Evolutionary conservation across 2,888 invertebrate species (phyloP).

Genomic region (Acanthoscelides obtectus): DNA sequence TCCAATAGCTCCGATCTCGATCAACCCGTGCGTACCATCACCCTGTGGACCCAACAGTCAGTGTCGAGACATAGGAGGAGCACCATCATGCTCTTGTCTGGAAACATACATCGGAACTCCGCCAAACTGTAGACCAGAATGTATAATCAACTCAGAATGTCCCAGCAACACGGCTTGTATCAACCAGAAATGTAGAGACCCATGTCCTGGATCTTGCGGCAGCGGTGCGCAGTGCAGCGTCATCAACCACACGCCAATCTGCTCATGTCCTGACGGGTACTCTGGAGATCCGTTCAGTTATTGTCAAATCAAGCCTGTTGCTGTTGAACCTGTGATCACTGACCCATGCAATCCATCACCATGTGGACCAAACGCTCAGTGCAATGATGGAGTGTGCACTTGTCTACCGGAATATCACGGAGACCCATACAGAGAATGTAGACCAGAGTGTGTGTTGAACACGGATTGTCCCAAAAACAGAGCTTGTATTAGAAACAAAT

Average conservation of each 20-base stretch:
- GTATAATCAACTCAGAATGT: conserved; percentile 70
- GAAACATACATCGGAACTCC: conserved; percentile 68
- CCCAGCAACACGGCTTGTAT: conserved; percentile 67
- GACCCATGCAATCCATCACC: conserved; percentile 74
- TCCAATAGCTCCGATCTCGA: conserved; percentile 36
- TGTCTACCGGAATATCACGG: conserved; percentile 70
- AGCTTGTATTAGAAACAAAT: conserved; percentile 71
- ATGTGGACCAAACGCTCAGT: conserved; percentile 63
- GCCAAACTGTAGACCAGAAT: conserved; percentile 75
- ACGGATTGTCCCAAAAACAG: conserved; percentile 65
- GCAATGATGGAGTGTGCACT: conserved; percentile 60
- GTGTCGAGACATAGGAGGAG: conserved; percentile 61
- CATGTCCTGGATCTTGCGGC: conserved; percentile 75
- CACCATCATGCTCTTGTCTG: conserved; percentile 69
- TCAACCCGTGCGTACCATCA: conserved; percentile 70
- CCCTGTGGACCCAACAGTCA: conserved; percentile 76
- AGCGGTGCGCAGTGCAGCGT: conserved; percentile 67
- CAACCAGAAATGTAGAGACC: conserved; percentile 68
- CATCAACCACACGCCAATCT: conserved; percentile 71
- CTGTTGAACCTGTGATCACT: conserved; percentile 38
- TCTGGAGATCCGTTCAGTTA: conserved; percentile 73
- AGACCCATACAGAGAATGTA: conserved; percentile 70
- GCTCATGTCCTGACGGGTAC: conserved; percentile 66
- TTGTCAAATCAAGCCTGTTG: conserved; percentile 56
- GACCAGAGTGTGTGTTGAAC: conserved; percentile 75